Evolutionary conservation across 2,113 vertebrate species (phyloP), one percentile per base, ranked within the genome.

Genomic region (Odobenus rosmarus): DNA sequence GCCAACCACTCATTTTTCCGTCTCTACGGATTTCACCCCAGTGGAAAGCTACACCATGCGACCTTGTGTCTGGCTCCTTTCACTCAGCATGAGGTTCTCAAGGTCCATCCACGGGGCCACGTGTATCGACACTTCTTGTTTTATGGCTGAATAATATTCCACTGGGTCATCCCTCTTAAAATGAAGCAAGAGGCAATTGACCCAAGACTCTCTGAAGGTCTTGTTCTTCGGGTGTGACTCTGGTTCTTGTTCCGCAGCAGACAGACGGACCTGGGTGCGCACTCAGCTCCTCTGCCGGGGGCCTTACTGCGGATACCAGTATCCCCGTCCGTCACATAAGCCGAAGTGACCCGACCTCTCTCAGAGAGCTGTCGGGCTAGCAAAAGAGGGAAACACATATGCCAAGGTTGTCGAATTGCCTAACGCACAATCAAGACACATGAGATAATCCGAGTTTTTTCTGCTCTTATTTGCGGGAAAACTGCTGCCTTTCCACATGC

Each of bases 11-110:
- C 3, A 2, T 0, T 21, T 9, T n/a, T 21, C n/a, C 10, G 0
- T 36, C 59, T 9, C 53, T 19, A 0, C 0, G 15, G 16, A n/a
- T 36, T 12, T 1, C 12, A 0, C 3, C 1, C 18, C 55, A 5
- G 1, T 0, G 39, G 59, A 14, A 0, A 3, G 28, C 4, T 3
- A 14, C 26, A 0, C 3, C 0, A 8, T 0, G 8, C 1, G 6
- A 2, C 39, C 42, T 12, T 4, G 31, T 0, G 18, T 15, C 8
- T 28, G 67, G 23, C 36, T 85, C 31, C 36, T 31, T 24, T 5
- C 1, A 16, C 42, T 24, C 0, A 42, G 53, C 16, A 0, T 2
- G 19, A 4, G 1, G 2, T 23, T 10, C 31, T 39, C 5, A 4
- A 33, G 61, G 28, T 7, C 28, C 55, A 1, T 21, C 9, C 1